Conservation (phyloP, 2,797 vertebrate genomes). For the Sebastes hubbsi region DNA sequence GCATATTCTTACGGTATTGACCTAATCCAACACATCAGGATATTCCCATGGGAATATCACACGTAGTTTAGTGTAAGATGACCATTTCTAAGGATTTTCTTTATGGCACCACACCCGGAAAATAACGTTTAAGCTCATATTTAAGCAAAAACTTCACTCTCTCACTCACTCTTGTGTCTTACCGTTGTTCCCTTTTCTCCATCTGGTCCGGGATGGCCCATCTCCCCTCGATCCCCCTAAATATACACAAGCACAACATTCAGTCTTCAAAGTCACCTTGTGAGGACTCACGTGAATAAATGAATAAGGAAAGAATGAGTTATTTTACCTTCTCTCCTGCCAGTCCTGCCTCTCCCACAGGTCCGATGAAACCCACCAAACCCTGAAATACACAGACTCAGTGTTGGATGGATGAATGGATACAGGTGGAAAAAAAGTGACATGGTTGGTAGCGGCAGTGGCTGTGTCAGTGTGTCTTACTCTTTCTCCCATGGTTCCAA, state of each 20-base stretch:
- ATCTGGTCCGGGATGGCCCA: conserved; percentile 92
- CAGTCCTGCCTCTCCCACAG: conserved; percentile 91
- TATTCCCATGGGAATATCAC: conserved; percentile 82
- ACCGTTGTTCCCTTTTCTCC: conserved; percentile 96
- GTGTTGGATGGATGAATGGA: conserved; percentile 35
- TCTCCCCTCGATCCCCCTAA: conserved; percentile 93
- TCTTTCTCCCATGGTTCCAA: conserved; percentile 92
- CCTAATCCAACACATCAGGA: conserved; percentile 27
- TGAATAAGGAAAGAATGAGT: neutral
- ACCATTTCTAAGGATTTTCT: conserved; percentile 2
- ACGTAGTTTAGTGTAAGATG: conserved; percentile 41
- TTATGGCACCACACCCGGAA: neutral
- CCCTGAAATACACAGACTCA: conserved; percentile 84
- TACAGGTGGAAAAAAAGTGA: conserved; percentile 15
- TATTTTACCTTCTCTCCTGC: conserved; percentile 93
- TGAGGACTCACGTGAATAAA: neutral
- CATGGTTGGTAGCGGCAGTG: neutral
- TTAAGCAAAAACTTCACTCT: neutral
- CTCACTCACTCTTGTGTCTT: conserved; percentile 65
- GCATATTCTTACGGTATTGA: conserved; percentile 8
- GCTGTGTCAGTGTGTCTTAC: conserved; percentile 77
- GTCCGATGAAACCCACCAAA: conserved; percentile 93
- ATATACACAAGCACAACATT: conserved; percentile 9
- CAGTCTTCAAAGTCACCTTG: conserved; percentile 13
- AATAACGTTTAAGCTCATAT: neutral